Base-by-base conservation (phyloP, 2,113 vertebrate species). In the Chiloscyllium plagiosum region DNA sequence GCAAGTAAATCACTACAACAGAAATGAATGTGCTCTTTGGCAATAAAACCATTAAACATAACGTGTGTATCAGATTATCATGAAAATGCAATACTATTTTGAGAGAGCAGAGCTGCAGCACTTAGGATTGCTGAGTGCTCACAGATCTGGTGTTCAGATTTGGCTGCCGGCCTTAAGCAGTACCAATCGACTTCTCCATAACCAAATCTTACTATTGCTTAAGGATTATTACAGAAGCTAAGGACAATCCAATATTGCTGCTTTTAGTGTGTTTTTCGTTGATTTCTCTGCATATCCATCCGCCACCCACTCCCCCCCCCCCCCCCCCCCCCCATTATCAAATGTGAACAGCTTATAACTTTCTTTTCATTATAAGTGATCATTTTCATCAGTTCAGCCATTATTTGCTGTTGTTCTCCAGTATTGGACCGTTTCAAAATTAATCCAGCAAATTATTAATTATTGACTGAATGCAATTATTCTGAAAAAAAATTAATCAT, bases 1-100 rank as follows among this genome's bases (percentile, higher is more conserved):
- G 89, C 65, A 66, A 68, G 89, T 93, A 93, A 66, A 93, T 93
- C 66, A 68, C 61, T 93, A 61, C n/a, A 93, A 66, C 66, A 68
- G 65, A 90, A 93, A 93, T 93, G 61, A 1, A 93, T 37, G 89
- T 20, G 61, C n/a, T 68, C 61, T 66, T 93, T 68, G 89, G 89
- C 89, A 93, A 93, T 93, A 66, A 93, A 93, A 7, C 61, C 89
- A 66, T 66, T 66, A 93, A 93, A 93, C 61, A n/a, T n/a, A 68
- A 93, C 22, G 56, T 68, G 89, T 93, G 89, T 68, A 93, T 93
- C 89, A 93, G 33, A 93, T 93, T 66, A 68, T 93, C 66, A 66
- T 92, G 56, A 92, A 92, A 92, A 92, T 37, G 56, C 26, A 89
- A 89, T 89, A 61, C 29, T 56, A 4, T 93, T 66, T n/a, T 66